These are phyloP conservation scores for Tridacna crocea DNA, from an alignment of 2,888 invertebrate genomes.

Conservation along the genomic window DNA sequence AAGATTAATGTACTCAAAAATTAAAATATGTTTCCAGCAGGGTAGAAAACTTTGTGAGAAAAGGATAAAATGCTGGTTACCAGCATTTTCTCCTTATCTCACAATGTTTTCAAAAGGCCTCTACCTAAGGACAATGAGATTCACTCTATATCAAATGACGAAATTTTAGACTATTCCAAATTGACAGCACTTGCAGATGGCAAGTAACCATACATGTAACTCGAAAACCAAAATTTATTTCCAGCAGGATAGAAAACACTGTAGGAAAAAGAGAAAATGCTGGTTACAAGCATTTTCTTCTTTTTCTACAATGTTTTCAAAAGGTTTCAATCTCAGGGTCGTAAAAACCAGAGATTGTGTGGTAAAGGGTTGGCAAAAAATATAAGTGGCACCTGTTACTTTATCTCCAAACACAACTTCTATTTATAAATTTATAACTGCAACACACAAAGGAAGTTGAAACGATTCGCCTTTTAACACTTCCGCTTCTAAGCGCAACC, in stretches of 20 bases:
- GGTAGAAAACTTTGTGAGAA: background rate
- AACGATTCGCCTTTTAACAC: too few relatives aligned
- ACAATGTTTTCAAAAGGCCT: background rate
- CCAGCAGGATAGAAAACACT: too few relatives aligned
- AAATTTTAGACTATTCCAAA: slow-evolving; percentile 3
- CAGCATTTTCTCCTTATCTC: background rate
- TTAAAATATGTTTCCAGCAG: background rate
- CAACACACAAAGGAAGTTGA: too few relatives aligned
- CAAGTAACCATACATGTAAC: background rate
- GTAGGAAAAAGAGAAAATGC: background rate
- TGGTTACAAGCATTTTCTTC: background rate
- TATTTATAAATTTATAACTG: too few relatives aligned
- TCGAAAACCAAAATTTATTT: too few relatives aligned
- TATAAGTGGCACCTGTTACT: too few relatives aligned
- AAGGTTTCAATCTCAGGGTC: background rate
- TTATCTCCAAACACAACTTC: too few relatives aligned
- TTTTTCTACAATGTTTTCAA: background rate
- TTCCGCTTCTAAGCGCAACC: too few relatives aligned
- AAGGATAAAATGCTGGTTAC: background rate
- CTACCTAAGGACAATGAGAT: too few relatives aligned
- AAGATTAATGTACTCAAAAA: too few relatives aligned
- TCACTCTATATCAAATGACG: background rate
- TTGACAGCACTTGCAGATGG: background rate
- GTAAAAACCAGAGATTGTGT: too few relatives aligned
- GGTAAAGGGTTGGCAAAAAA: too few relatives aligned